Evolutionary conservation across 2,797 vertebrate genomes (phyloP).

Genomic region (Danio albolineatus): DNA sequence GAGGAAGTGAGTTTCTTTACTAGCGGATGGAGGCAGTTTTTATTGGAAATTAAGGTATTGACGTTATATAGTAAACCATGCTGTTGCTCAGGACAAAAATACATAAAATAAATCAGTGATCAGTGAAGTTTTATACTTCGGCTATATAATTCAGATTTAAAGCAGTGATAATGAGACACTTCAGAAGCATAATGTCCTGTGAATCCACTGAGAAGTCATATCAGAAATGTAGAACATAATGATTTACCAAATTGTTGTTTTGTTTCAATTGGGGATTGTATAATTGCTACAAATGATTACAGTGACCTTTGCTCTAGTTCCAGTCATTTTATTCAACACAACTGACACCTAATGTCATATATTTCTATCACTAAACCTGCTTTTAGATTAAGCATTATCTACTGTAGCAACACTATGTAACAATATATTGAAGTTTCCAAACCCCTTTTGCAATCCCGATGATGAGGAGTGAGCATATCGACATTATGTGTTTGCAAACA

Average conservation of each 20-base stretch:
- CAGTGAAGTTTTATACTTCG: neutral
- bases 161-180: neutral
- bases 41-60: slow-evolving; percentile 4
- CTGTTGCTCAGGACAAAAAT: neutral
- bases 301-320: neutral
- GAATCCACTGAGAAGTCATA: neutral
- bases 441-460: neutral
- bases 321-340: neutral
- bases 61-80: neutral
- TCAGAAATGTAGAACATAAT: neutral
- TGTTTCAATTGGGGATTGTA: neutral
- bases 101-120: neutral
- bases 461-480: neutral
- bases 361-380: neutral
- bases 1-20: slow-evolving; percentile 4
- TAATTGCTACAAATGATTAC: neutral
- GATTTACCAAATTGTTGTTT: neutral
- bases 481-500: neutral
- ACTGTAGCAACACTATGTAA: neutral
- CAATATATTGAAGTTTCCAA: neutral
- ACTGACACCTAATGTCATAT: neutral
- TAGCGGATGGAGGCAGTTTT: neutral
- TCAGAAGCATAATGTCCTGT: slow-evolving; percentile 16
- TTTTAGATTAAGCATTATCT: neutral
- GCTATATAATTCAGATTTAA: neutral